Evolutionary conservation across 2,888 invertebrate genomes (phyloP), one percentile per base, ranked within the genome.

Genomic region (Leptothorax acervorum): DNA sequence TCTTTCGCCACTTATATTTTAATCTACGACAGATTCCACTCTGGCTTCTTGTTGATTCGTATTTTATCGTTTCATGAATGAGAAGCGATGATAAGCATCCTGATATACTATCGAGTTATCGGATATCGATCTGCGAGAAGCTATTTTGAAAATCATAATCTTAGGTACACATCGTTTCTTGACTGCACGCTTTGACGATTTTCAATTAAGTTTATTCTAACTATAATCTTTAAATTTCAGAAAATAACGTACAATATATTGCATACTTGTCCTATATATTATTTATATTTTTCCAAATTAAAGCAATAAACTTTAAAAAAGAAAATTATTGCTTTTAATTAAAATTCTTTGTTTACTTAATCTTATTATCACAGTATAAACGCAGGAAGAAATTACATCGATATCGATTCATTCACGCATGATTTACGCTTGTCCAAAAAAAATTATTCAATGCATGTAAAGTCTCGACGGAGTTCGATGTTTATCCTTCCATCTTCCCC

Each of bases 401-500:
- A 42, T 63, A 63, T 6, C 3, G 15, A 39, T 63, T 45, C 6
- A 53, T 51, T 42, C n/a, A 28, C 9, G 15, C n/a, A 35, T n/a
- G 28, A 66, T n/a, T 66, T 66, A 42, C 28, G 51, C 18, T 76
- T 42, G 28, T 18, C 4, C 28, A 23, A 42, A 66, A 28, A 42
- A 65, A 51, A 51, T 39, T 66, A 66, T 66, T 55, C 53, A 31
- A 53, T 31, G n/a, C 8, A 28, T 66, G 55, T 66, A 18, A 65
- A 62, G 75, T 65, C 76, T 66, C 39, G 68, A 65, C 74, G 68
- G 62, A 78, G 82, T 87, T 78, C 87, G 83, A 63, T 88, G 78
- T 88, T 88, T 88, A 88, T 89, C 89, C 70, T 89, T 71, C 85
- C 39, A 89, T 88, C 88, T 68, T 28, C 76, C 15, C 18, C 74